Percentiles rank a stretch among this genome's conserved stretches.
These are phyloP conservation scores for Ypsolopha sequella DNA, from an alignment of 2,888 invertebrate species.

Conservation along the genomic window DNA sequence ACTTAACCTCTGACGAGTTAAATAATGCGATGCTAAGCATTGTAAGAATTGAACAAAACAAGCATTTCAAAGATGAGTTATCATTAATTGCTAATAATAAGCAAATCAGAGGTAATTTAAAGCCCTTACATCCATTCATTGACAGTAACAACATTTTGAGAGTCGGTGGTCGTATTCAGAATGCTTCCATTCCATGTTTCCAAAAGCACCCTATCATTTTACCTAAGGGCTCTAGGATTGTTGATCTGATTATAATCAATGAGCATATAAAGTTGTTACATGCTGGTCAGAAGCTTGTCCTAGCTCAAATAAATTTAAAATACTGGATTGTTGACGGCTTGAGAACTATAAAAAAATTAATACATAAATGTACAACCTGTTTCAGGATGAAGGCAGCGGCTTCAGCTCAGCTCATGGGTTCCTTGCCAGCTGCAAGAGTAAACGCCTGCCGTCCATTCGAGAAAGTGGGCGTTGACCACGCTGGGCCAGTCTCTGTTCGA, in stretches of 20 bases:
- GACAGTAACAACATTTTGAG: background rate
- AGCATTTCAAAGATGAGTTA: background rate
- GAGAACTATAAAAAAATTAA: conserved; percentile 12
- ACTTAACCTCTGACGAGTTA: background rate
- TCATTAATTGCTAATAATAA: background rate
- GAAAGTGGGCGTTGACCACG: conserved; percentile 11
- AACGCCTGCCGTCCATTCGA: conserved; percentile 8
- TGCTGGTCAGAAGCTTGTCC: background rate
- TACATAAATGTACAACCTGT: conserved; percentile 13
- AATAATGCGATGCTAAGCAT: background rate
- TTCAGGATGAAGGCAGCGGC: conserved; percentile 10
- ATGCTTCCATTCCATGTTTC: background rate
- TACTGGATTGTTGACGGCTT: conserved; percentile 12
- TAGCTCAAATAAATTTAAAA: conserved; percentile 5
- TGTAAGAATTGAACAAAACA: background rate
- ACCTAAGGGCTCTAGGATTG: background rate
- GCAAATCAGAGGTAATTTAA: background rate
- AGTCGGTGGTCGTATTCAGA: background rate
- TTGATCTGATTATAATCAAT: background rate
- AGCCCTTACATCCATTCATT: background rate
- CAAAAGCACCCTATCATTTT: background rate
- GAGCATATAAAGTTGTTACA: background rate
- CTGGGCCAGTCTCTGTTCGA: conserved; percentile 11
- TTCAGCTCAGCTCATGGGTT: conserved; percentile 13
- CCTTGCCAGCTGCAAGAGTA: conserved; percentile 8